These are phyloP conservation scores for Tadarida brasiliensis DNA, from an alignment of 2,797 vertebrate genomes.

Conservation along the genomic window DNA sequence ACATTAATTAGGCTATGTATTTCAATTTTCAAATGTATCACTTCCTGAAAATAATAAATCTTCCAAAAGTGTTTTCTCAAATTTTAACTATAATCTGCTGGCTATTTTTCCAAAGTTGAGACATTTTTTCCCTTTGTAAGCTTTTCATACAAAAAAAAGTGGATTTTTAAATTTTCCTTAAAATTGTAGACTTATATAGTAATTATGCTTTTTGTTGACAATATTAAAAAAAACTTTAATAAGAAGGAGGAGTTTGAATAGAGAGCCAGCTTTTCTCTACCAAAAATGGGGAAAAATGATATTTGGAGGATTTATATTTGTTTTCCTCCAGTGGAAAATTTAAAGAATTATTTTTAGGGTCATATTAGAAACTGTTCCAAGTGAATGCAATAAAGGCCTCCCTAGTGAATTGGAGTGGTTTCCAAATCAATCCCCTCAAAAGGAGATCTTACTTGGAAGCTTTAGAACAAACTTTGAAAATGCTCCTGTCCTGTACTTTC, in stretches of 20 bases:
- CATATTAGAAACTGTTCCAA: conserved; percentile 67
- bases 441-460: conserved; percentile 54
- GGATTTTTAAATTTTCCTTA: conserved; percentile 62
- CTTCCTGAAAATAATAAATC: conserved; percentile 59
- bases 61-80: conserved; percentile 69
- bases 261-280: conserved; percentile 43
- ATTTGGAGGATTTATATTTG: conserved; percentile 72
- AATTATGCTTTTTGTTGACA: conserved; percentile 71
- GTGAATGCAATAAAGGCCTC: conserved; percentile 51
- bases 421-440: conserved; percentile 72
- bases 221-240: conserved; percentile 9
- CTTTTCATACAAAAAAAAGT: conserved; percentile 44
- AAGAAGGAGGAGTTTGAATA: conserved; percentile 9
- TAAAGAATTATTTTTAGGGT: conserved; percentile 76
- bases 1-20: conserved; percentile 64
- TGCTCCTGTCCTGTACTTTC: conserved; percentile 32
- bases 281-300: background rate
- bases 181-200: conserved; percentile 28
- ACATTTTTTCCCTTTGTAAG: conserved; percentile 37
- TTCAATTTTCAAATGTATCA: conserved; percentile 59
- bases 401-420: conserved; percentile 65
- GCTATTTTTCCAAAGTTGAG: conserved; percentile 57
- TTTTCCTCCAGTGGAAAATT: conserved; percentile 78
- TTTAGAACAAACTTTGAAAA: conserved; percentile 54
- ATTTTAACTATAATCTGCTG: conserved; percentile 58